A percentile compares a stretch with the other conserved stretches of the same genome.
Evolutionary conservation across 2,113 vertebrate genomes (phyloP).

Genomic region (Hassar affinis): DNA sequence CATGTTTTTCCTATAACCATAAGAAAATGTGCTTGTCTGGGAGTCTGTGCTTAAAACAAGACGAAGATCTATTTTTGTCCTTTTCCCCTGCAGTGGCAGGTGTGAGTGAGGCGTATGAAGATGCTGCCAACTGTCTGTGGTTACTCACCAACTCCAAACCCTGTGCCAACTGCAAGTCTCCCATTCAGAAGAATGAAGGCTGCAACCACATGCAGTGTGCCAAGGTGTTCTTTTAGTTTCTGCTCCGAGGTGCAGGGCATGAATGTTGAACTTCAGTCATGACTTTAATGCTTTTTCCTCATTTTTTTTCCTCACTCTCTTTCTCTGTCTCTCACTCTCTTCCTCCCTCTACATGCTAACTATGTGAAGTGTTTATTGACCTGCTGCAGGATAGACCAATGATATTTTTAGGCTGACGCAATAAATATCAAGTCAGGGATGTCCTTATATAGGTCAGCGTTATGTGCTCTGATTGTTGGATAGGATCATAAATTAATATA

Average conservation of each 20-base stretch:
- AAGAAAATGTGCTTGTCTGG: background rate
- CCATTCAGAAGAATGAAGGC: constrained; percentile 98
- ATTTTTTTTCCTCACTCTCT: background rate
- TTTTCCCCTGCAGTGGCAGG: constrained; percentile 81
- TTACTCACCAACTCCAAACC: constrained; percentile 94
- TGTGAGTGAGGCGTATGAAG: constrained; percentile 94
- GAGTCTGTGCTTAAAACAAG: constrained; percentile 8
- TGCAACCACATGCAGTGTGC: constrained; percentile 99
- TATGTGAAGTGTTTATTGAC: background rate
- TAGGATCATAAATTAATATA: background rate
- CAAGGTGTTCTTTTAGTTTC: constrained; percentile 75
- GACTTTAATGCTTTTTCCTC: background rate
- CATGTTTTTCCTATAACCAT: background rate
- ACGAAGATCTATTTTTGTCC: constrained; percentile 34
- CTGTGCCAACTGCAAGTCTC: constrained; percentile 97
- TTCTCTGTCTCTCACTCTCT: constrained; percentile 16
- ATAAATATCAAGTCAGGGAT: background rate
- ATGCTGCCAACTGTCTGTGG: constrained; percentile 98
- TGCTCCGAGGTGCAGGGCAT: background rate
- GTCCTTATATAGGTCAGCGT: background rate
- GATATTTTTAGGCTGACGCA: background rate
- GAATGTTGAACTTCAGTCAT: background rate
- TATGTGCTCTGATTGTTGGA: background rate
- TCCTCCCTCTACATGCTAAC: background rate
- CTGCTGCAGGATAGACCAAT: background rate